Evolutionary conservation across 2,113 vertebrate genomes (phyloP).

Genomic region (Noctilio leporinus): DNA sequence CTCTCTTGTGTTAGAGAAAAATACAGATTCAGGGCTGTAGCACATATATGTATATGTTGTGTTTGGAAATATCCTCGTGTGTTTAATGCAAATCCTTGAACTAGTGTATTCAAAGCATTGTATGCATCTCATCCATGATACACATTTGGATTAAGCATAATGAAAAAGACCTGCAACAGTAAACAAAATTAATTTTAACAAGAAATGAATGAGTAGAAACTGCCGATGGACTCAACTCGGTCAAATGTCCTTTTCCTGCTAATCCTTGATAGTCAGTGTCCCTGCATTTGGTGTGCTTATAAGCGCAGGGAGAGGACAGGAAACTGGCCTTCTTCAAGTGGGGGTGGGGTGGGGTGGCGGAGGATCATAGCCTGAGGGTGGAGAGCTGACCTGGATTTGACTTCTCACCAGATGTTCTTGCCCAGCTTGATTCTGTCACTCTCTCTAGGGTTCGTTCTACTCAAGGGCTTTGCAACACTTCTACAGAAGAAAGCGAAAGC

Average conservation of each 20-base stretch:
- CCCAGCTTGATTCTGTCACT: neutral
- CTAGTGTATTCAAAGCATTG: neutral
- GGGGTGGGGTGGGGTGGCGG: too few species aligned
- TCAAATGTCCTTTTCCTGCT: neutral
- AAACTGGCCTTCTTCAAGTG: neutral
- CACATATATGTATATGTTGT: neutral
- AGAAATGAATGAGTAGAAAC: neutral
- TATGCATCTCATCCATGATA: conserved; percentile 16
- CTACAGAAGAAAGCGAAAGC: neutral
- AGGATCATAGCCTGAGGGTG: neutral
- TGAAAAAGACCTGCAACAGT: conserved; percentile 40
- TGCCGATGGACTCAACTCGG: neutral
- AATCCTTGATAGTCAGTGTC: neutral
- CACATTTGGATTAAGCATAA: conserved; percentile 58
- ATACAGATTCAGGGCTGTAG: conserved; percentile 37
- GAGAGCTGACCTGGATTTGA: neutral
- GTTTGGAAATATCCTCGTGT: conserved; percentile 43
- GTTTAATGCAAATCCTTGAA: conserved; percentile 46
- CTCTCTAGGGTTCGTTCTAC: neutral
- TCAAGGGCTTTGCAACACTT: neutral
- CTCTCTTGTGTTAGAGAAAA: conserved; percentile 46
- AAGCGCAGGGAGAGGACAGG: neutral
- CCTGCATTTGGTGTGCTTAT: neutral
- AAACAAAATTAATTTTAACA: conserved; percentile 31
- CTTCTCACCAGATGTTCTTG: neutral